phyloP scores from a whole-genome alignment of 2,113 vertebrate species.

The Ictalurus furcatus region DNA sequence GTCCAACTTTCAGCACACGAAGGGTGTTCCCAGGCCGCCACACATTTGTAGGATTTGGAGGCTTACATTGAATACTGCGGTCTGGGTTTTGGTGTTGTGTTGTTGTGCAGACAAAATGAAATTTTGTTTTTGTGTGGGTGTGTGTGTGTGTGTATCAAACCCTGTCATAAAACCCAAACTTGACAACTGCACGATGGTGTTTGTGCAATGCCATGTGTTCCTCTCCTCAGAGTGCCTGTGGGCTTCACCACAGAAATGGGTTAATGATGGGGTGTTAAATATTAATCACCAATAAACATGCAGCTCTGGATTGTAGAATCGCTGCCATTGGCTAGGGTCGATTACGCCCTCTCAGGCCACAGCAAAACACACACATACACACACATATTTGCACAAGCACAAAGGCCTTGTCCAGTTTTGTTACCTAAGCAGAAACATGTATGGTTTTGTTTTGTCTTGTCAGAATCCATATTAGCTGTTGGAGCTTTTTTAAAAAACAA shows the following conservation, averaged over 20 bases:
- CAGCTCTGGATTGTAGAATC: neutral
- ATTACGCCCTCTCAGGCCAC: neutral
- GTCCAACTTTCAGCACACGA: neutral
- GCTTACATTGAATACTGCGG: neutral
- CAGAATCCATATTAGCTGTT: neutral
- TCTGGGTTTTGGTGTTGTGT: neutral
- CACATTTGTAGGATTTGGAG: neutral
- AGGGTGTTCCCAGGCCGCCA: neutral
- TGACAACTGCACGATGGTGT: neutral
- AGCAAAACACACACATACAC: neutral
- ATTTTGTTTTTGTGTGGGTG: neutral
- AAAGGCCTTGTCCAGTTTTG: neutral
- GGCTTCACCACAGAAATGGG: conserved; percentile 42
- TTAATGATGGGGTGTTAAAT: conserved; percentile 31
- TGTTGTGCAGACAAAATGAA: neutral
- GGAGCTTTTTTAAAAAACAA: no score
- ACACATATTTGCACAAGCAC: neutral
- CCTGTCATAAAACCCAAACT: neutral
- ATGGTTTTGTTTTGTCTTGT: neutral
- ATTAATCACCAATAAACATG: conserved; percentile 28
- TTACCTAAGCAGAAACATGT: neutral
- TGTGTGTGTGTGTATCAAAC: neutral
- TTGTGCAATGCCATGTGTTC: neutral
- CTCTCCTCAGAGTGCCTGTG: neutral
- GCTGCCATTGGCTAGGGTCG: conserved; percentile 18